Evolutionary conservation across 1,140 invertebrate species (phyloP).

Genomic region (Danaus plexippus): DNA sequence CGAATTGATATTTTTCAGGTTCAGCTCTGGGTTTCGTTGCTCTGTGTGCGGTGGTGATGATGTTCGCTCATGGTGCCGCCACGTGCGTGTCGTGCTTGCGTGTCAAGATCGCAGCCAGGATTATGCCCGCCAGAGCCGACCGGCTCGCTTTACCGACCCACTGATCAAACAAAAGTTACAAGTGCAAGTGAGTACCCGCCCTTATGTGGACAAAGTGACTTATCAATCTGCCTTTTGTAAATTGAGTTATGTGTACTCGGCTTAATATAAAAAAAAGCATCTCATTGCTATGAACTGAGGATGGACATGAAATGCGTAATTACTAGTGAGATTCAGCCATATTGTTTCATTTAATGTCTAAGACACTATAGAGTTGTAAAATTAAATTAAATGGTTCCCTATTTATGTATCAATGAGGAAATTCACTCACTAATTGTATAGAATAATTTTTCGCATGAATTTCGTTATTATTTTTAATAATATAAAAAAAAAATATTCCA

Average conservation of each 20-base stretch:
- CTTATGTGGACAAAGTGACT: too few species aligned
- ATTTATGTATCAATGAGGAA: too few species aligned
- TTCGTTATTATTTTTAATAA: too few species aligned
- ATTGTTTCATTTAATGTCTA: too few species aligned
- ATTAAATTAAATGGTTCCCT: too few species aligned
- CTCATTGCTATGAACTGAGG: background rate
- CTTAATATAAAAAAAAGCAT: background rate
- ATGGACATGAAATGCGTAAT: constrained; percentile 6
- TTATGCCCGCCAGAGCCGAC: constrained; percentile 30
- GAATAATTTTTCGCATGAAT: too few species aligned
- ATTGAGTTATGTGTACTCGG: too few species aligned
- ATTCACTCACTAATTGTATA: too few species aligned
- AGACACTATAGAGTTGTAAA: too few species aligned
- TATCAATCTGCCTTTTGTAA: too few species aligned
- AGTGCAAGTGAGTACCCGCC: too few species aligned
- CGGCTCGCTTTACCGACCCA: constrained; percentile 43
- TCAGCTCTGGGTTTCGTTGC: constrained; percentile 55
- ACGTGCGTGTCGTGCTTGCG: constrained; percentile 29
- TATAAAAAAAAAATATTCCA: too few species aligned
- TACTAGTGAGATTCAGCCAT: background rate
- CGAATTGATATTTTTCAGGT: constrained; percentile 25
- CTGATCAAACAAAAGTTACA: constrained; percentile 24
- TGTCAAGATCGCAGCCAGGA: constrained; percentile 22
- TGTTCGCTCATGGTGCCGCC: constrained; percentile 48
- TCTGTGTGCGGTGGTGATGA: constrained; percentile 51